Conservation (phyloP, 2,888 invertebrate genomes). For the Rambutsinella grinnellia region DNA sequence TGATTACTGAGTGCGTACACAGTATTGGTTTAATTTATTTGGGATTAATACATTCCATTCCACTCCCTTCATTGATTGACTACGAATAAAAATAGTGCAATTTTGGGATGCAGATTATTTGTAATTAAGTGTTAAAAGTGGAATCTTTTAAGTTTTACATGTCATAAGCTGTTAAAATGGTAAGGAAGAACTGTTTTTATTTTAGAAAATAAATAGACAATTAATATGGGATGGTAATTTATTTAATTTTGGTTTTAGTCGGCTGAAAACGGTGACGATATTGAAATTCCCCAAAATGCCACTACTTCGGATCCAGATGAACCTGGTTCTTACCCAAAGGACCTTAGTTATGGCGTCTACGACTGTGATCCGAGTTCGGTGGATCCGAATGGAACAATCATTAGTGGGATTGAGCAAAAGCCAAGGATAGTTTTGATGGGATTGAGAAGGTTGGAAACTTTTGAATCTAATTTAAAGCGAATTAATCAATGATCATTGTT, state of each 20-base stretch:
- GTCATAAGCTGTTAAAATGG: too few species aligned
- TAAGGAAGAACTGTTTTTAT: too few species aligned
- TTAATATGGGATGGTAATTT: too few species aligned
- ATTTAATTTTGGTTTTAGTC: slow-evolving; percentile 24
- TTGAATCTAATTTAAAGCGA: neutral
- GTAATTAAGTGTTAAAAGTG: too few species aligned
- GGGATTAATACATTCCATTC: too few species aligned
- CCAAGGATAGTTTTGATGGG: slow-evolving; percentile 97
- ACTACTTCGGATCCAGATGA: slow-evolving; percentile 69
- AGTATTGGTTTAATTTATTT: too few species aligned
- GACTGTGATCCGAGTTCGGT: slow-evolving; percentile 74
- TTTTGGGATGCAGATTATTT: too few species aligned
- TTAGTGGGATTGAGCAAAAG: slow-evolving; percentile 81
- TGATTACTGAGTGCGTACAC: too few species aligned
- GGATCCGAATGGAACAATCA: slow-evolving; percentile 77
- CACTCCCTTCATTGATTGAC: too few species aligned
- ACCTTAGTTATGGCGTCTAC: slow-evolving; percentile 91
- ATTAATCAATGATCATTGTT: neutral
- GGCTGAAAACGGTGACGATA: slow-evolving; percentile 50
- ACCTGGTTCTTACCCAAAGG: slow-evolving; percentile 86
- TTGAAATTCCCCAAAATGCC: slow-evolving; percentile 40
- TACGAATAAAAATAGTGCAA: too few species aligned
- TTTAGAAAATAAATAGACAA: too few species aligned
- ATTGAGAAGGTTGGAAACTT: slow-evolving; percentile 79
- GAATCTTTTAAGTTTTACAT: too few species aligned